Conservation (phyloP, 1,140 invertebrate species). For the Zaprionus capensis region DNA sequence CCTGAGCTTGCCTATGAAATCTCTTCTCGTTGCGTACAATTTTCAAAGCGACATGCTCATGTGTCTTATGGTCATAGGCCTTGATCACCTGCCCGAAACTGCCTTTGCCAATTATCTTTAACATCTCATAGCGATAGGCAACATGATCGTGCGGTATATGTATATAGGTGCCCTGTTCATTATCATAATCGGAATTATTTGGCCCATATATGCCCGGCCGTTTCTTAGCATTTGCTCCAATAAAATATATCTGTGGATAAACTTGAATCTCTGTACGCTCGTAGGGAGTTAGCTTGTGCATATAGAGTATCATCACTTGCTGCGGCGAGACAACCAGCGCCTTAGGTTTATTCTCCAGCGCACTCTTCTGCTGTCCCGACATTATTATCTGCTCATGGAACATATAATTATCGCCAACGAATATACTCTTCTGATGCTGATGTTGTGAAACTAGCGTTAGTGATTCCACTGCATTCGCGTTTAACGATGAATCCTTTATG, state of each 20-base stretch:
- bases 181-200: constrained; percentile 96
- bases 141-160: constrained; percentile 99
- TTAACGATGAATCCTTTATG: constrained; percentile 16
- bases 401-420: constrained; percentile 45
- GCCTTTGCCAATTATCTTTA: constrained; percentile 99
- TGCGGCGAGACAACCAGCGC: constrained; percentile 91
- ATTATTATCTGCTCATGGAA: constrained; percentile 82
- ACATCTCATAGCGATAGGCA: constrained; percentile 97
- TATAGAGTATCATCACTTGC: constrained; percentile 96
- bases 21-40: constrained; percentile 99
- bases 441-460: constrained; percentile 20
- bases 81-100: constrained; percentile 99
- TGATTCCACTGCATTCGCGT: constrained; percentile 11
- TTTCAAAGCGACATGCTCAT: constrained; percentile 97
- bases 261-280: constrained; percentile 97
- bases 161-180: constrained; percentile 98
- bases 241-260: constrained; percentile 97
- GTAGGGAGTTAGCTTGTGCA: constrained; percentile 96
- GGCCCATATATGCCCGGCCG: constrained; percentile 93
- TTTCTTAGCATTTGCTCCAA: constrained; percentile 98
- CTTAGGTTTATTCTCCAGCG: constrained; percentile 78
- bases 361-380: constrained; percentile 80
- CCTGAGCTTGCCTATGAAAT: constrained; percentile 99
- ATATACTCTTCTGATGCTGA: constrained; percentile 23
- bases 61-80: constrained; percentile 98